A percentile compares a stretch with the other conserved stretches of the same genome.
Evolutionary conservation across 2,888 invertebrate species (phyloP).

Genomic region (Pammene fasciana): DNA sequence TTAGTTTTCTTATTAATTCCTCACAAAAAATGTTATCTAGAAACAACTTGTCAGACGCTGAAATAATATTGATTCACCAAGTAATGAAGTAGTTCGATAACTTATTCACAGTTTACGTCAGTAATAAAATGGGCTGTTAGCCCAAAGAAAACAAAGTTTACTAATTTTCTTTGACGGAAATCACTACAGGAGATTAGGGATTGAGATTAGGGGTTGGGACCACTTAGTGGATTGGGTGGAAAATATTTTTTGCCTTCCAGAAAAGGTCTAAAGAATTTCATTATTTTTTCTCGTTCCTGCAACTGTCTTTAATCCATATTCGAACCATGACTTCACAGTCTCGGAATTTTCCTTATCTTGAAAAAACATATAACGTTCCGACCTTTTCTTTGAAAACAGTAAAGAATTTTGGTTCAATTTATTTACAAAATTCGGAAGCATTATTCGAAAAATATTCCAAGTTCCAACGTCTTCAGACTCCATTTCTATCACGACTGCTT

Average conservation of each 20-base stretch:
- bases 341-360: not conserved
- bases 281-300: not conserved
- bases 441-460: too few species aligned
- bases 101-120: not conserved
- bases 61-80: conserved; percentile 18
- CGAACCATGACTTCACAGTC: not conserved
- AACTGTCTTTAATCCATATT: not conserved
- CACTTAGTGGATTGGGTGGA: conserved; percentile 23
- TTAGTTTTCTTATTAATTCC: too few species aligned
- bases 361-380: not conserved
- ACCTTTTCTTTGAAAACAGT: too few species aligned
- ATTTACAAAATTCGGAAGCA: too few species aligned
- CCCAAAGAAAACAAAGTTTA: conserved; percentile 16
- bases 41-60: conserved; percentile 19
- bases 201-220: not conserved
- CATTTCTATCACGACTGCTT: not conserved
- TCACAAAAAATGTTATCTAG: not conserved
- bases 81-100: conserved; percentile 18
- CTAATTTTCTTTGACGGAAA: conserved; percentile 30
- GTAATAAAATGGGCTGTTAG: conserved; percentile 12
- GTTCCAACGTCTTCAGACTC: not conserved
- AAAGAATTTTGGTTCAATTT: too few species aligned
- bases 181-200: conserved; percentile 16
- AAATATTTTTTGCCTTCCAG: conserved; percentile 9
- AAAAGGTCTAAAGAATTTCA: not conserved